Percentiles rank a stretch among this genome's conserved stretches.
Evolutionary conservation across 23 tunicate genomes (phyloP).

Genomic region (Halocynthia roretzi): DNA sequence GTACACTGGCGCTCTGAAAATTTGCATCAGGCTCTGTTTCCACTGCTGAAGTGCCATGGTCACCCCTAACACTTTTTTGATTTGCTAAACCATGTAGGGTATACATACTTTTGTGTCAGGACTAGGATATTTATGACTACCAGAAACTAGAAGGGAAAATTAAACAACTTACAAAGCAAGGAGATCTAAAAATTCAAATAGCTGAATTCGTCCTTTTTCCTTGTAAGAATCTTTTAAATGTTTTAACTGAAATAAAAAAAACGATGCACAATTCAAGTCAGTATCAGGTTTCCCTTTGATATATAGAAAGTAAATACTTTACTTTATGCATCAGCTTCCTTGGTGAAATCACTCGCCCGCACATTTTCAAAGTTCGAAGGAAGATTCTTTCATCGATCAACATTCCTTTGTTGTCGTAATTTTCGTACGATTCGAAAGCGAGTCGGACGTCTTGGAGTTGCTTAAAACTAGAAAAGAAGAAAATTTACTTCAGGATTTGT

Average conservation of each 20-base stretch:
- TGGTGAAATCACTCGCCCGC: slow-evolving; percentile 59
- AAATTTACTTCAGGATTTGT: too few species aligned
- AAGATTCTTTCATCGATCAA: slow-evolving; percentile 29
- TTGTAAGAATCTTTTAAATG: slow-evolving; percentile 38
- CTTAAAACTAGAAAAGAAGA: slow-evolving; percentile 30
- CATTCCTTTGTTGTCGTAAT: slow-evolving; percentile 81
- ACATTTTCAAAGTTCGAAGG: slow-evolving; percentile 54
- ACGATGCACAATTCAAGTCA: not conserved
- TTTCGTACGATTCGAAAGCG: slow-evolving; percentile 64
- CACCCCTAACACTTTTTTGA: too few species aligned
- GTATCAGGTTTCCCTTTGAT: not conserved
- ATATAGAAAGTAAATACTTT: not conserved
- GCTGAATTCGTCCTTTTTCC: slow-evolving; percentile 66
- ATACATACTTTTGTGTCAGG: too few species aligned
- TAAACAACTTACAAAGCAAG: slow-evolving; percentile 34
- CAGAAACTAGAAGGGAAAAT: not conserved
- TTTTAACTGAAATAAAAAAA: slow-evolving; percentile 43
- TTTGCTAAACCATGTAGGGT: too few species aligned
- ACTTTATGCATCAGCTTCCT: slow-evolving; percentile 61
- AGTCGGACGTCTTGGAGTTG: slow-evolving; percentile 58
- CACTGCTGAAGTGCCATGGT: too few species aligned
- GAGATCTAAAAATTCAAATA: slow-evolving; percentile 66
- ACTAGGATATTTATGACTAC: too few species aligned
- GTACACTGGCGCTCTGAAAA: too few species aligned
- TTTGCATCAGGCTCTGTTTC: too few species aligned